Conservation (phyloP, 2,888 invertebrate genomes). For the Acrocyrtus sp. region DNA sequence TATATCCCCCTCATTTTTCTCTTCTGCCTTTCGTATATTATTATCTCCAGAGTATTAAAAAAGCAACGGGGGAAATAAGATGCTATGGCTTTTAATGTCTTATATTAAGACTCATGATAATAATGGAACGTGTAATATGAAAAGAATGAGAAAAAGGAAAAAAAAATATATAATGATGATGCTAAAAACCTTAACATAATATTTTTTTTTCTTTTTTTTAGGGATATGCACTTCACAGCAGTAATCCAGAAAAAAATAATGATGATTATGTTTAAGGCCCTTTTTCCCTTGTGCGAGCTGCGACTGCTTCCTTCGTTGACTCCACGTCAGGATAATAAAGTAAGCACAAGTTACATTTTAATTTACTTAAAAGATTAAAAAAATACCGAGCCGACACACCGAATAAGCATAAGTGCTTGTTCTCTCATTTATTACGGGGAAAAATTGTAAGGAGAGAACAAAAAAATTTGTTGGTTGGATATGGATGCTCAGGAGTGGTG, state of each 20-base stretch:
- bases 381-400: no score
- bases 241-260: slow-evolving; percentile 9
- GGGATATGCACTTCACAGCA: no score
- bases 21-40: neutral
- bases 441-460: no score
- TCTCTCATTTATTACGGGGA: no score
- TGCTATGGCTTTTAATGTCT: slow-evolving; percentile 38
- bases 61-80: slow-evolving; percentile 44
- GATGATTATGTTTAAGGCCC: slow-evolving; percentile 3
- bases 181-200: slow-evolving; percentile 2
- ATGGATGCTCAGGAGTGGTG: no score
- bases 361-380: slow-evolving; percentile 21
- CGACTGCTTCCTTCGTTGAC: no score
- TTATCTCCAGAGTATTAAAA: slow-evolving; percentile 22
- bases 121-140: slow-evolving; percentile 15
- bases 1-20: slow-evolving; percentile 7
- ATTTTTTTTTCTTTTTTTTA: slow-evolving; percentile 9
- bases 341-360: slow-evolving; percentile 33
- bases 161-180: no score
- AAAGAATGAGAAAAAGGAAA: no score
- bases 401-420: no score
- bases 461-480: no score
- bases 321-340: neutral
- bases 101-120: slow-evolving; percentile 34
- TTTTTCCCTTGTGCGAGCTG: no score